Evolutionary conservation across 37 sponge, comb jelly and placozoan species (phyloP).

Genomic region (Spongia lamella): DNA sequence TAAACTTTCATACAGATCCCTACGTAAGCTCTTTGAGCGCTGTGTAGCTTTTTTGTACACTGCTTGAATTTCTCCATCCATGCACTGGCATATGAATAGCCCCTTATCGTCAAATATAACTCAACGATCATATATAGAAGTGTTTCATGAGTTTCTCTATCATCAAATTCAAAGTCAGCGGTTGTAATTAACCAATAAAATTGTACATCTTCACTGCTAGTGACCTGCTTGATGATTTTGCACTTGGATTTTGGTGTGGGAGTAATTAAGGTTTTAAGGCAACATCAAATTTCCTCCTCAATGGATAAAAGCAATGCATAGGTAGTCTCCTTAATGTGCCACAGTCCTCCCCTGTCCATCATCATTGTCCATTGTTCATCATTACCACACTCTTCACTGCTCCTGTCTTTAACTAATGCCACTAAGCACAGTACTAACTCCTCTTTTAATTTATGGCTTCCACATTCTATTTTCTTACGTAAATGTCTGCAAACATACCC

Average conservation of each 20-base stretch:
- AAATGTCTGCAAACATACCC: conserved; percentile 34
- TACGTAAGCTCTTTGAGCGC: conserved; percentile 39
- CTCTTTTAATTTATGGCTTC: conserved; percentile 15
- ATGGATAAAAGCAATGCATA: conserved; percentile 19
- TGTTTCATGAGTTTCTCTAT: not conserved
- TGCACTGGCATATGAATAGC: conserved; percentile 35
- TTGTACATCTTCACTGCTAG: not conserved
- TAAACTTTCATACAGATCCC: conserved; percentile 1
- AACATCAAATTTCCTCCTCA: conserved; percentile 1
- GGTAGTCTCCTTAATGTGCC: conserved; percentile 15
- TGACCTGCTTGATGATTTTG: no score
- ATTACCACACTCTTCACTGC: not conserved
- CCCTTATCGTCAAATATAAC: conserved; percentile 38
- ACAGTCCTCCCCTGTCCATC: conserved; percentile 39
- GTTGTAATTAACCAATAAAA: conserved; percentile 33
- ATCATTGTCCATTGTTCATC: conserved; percentile 10
- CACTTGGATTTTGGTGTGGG: no score
- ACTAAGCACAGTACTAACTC: conserved; percentile 14
- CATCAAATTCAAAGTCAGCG: conserved; percentile 17
- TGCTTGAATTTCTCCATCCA: conserved; percentile 51
- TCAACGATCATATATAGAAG: conserved; percentile 34
- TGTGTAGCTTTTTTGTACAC: conserved; percentile 20
- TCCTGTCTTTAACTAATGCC: conserved; percentile 9
- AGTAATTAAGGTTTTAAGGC: no score
- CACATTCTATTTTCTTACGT: conserved; percentile 9